phyloP scores from a whole-genome alignment of 1,140 invertebrate genomes.

The Homarus americanus region DNA sequence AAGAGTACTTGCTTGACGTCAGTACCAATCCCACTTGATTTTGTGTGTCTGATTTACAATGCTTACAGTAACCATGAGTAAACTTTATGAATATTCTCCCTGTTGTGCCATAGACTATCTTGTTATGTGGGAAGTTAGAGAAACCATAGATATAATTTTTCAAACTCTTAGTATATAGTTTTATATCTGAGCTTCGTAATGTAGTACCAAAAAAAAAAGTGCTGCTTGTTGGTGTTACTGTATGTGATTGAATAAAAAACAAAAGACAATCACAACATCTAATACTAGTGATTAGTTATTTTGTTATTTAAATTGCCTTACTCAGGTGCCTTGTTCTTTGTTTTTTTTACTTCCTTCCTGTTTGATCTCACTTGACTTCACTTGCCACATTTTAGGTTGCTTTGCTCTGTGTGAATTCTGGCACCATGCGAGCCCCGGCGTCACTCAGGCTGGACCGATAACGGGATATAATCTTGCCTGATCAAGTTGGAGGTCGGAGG shows the following conservation, averaged over 20 bases:
- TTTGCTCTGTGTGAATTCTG: constrained; percentile 69
- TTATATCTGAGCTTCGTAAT: neutral
- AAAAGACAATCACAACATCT: neutral
- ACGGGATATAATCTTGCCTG: constrained; percentile 54
- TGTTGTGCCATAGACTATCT: neutral
- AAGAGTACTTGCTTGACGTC: neutral
- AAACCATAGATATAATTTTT: neutral
- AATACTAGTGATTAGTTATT: neutral
- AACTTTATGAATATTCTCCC: neutral
- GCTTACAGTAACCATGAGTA: neutral
- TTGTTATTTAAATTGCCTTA: neutral
- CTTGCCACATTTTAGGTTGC: constrained; percentile 59
- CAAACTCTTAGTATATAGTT: neutral
- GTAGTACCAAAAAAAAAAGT: neutral
- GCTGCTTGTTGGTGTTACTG: neutral
- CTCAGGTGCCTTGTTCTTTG: neutral
- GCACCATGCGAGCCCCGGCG: constrained; percentile 33
- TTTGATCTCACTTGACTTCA: neutral
- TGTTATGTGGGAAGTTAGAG: neutral
- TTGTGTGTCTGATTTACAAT: neutral
- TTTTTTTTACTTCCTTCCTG: neutral
- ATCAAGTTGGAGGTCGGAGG: constrained; percentile 9
- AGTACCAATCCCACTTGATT: neutral
- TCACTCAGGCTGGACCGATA: constrained; percentile 15
- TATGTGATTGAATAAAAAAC: too few species aligned